Evolutionary conservation across 2,888 invertebrate species (phyloP).

Genomic region (Fragum sueziense): DNA sequence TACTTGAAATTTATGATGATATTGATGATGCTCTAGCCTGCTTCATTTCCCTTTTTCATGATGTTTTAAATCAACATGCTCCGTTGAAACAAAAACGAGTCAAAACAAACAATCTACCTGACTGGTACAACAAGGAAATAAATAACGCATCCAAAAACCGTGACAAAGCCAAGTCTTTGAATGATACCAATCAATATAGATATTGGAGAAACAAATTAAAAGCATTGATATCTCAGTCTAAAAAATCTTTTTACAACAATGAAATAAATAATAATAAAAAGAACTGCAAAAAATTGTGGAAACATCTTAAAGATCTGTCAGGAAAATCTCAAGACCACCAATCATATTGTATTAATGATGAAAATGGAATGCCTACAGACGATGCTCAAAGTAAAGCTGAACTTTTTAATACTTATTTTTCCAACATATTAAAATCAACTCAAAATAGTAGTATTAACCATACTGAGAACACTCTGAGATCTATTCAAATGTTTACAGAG

Average conservation of each 20-base stretch:
- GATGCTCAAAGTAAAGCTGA: neutral
- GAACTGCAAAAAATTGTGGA: neutral
- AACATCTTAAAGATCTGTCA: neutral
- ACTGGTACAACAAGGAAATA: neutral
- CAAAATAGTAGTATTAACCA: neutral
- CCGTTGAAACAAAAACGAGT: neutral
- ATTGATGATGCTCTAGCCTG: neutral
- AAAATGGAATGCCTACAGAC: neutral
- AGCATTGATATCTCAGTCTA: neutral
- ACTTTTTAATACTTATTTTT: neutral
- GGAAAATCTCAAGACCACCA: neutral
- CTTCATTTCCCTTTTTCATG: neutral
- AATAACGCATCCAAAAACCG: neutral
- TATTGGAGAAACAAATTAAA: neutral
- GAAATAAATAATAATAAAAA: neutral
- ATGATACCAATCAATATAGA: neutral
- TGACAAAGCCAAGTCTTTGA: neutral
- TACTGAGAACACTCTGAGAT: too few species aligned
- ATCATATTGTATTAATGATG: neutral
- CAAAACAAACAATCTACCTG: neutral
- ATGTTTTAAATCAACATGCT: neutral
- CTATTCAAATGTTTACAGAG: too few species aligned
- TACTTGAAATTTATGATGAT: neutral
- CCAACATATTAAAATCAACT: neutral
- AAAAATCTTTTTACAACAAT: neutral